phyloP scores from a whole-genome alignment of 2,888 invertebrate species.

The Keiferia lycopersicella region DNA sequence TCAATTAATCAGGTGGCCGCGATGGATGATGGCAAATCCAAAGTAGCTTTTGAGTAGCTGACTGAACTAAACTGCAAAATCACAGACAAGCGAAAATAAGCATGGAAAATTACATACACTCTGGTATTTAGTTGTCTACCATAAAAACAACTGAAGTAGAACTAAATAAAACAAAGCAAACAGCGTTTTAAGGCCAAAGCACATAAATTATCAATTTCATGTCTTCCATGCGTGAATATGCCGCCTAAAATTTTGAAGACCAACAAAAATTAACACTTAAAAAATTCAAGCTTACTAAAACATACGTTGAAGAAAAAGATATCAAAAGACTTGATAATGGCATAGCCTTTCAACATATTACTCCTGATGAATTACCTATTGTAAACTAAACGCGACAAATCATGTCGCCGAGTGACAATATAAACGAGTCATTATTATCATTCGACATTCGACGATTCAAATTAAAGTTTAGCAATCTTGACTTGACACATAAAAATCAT shows the following conservation, averaged over 20 bases:
- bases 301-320: background rate
- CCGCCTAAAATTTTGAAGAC: too few species aligned
- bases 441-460: background rate
- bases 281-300: too few species aligned
- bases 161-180: background rate
- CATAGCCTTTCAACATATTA: conserved; percentile 59
- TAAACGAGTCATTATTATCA: too few species aligned
- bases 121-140: background rate
- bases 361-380: conserved; percentile 18
- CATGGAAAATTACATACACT: background rate
- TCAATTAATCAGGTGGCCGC: too few species aligned
- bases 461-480: background rate
- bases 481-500: too few species aligned
- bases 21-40: too few species aligned
- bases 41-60: too few species aligned
- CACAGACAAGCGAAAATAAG: too few species aligned
- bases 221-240: background rate
- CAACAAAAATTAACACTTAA: too few species aligned
- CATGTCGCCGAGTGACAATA: background rate
- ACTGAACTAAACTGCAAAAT: too few species aligned
- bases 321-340: conserved; percentile 38
- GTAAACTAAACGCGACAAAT: conserved; percentile 12
- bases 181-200: background rate
- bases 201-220: background rate
- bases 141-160: conserved; percentile 1